Evolutionary conservation across 2,113 vertebrate species (phyloP).

Genomic region (Phylloscopus trochiloides): DNA sequence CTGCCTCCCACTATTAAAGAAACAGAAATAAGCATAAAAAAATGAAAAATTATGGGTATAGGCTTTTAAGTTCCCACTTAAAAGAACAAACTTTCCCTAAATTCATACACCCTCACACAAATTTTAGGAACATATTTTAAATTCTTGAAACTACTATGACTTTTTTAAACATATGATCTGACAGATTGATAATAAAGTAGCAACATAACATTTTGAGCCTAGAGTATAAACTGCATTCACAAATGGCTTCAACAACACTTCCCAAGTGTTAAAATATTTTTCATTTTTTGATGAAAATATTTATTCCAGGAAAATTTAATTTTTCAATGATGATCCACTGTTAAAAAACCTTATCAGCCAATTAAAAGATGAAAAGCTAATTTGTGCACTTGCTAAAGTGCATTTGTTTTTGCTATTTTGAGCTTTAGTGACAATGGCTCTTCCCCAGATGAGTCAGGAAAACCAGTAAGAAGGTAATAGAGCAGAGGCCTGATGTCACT

Average conservation of each 20-base stretch:
- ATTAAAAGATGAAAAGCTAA: background rate
- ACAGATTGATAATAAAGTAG: background rate
- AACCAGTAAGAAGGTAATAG: background rate
- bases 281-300: background rate
- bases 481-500: background rate
- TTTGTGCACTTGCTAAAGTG: background rate
- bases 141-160: background rate
- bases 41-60: background rate
- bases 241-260: background rate
- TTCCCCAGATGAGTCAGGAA: background rate
- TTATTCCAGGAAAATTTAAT: background rate
- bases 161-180: background rate
- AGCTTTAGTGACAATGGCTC: background rate
- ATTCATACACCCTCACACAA: background rate
- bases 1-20: background rate
- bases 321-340: background rate
- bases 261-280: background rate
- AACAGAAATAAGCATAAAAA: background rate
- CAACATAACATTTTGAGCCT: background rate
- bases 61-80: background rate
- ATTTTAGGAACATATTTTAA: background rate
- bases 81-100: background rate
- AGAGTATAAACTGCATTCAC: background rate
- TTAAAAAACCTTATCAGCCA: background rate
- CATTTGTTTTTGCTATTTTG: background rate